These are phyloP conservation scores for Eptesicus fuscus DNA, from an alignment of 2,113 vertebrate species.

Conservation along the genomic window DNA sequence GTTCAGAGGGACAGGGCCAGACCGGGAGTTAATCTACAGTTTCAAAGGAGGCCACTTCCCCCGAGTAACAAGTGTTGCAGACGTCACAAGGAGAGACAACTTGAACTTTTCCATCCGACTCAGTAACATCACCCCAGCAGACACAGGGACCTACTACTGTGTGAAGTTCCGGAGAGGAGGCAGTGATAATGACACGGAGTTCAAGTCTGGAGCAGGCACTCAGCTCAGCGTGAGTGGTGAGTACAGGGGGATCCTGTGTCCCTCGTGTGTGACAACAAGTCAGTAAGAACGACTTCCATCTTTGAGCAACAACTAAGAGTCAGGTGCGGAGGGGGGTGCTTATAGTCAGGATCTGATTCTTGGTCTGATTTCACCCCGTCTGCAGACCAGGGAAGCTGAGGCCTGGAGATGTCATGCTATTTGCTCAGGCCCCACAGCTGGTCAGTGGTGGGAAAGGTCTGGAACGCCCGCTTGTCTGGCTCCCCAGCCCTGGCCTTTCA, in stretches of 20 bases:
- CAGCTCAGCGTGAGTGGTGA: conserved; percentile 1
- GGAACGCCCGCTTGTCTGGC: accelerated
- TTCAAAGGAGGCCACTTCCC: accelerated
- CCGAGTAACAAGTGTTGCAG: accelerated
- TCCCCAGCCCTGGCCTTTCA: background rate
- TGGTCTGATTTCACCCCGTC: background rate
- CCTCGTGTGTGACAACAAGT: background rate
- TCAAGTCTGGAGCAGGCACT: background rate
- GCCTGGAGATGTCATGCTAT: background rate
- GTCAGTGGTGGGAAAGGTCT: background rate
- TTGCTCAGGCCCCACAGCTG: accelerated
- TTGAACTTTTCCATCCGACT: background rate
- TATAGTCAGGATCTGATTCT: accelerated
- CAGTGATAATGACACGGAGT: accelerated
- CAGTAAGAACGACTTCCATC: accelerated
- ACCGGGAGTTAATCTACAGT: background rate
- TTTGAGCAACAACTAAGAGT: accelerated
- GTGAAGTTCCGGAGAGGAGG: accelerated
- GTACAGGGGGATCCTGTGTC: accelerated
- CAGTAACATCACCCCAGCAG: background rate
- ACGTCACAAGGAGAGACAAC: accelerated
- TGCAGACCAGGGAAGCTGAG: background rate
- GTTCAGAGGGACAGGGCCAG: background rate
- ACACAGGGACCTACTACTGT: conserved; percentile 30
- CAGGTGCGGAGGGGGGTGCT: accelerated